Evolutionary conservation across 2,888 invertebrate species (phyloP).

Genomic region (Tryphoninae sp.): DNA sequence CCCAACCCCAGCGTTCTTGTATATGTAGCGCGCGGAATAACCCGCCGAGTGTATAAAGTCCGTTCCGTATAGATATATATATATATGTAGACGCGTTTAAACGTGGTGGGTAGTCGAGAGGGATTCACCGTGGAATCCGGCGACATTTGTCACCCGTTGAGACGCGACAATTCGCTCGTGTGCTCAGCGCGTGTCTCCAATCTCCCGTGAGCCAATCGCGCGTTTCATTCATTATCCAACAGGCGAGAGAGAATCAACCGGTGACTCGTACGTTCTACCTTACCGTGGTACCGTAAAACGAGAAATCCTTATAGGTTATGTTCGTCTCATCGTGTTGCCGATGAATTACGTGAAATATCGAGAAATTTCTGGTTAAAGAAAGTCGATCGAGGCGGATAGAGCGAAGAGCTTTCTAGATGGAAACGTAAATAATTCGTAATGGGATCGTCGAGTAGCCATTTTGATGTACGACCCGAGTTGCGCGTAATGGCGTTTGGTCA

Average conservation of each 20-base stretch:
- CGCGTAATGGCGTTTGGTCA: constrained; percentile 23
- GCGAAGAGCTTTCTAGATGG: not conserved
- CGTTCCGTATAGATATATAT: not conserved
- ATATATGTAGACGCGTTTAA: not conserved
- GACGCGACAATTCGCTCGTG: constrained; percentile 65
- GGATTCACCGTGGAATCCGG: constrained; percentile 61
- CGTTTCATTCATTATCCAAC: constrained; percentile 60
- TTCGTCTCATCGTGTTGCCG: not conserved
- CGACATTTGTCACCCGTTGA: constrained; percentile 65
- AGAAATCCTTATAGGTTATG: constrained; percentile 22
- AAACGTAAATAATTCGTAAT: not conserved
- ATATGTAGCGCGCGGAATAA: constrained; percentile 39
- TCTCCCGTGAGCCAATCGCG: constrained; percentile 53
- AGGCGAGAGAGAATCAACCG: constrained; percentile 30
- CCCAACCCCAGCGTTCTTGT: not conserved
- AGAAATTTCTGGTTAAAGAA: not conserved
- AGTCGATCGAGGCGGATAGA: not conserved
- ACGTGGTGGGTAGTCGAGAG: constrained; percentile 46
- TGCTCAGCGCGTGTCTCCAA: constrained; percentile 60
- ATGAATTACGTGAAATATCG: not conserved
- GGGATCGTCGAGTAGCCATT: not conserved
- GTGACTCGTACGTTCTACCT: constrained; percentile 46
- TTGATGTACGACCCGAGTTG: constrained; percentile 8
- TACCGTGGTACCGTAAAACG: not conserved
- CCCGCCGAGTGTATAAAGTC: constrained; percentile 39